Evolutionary conservation across 2,113 vertebrate species (phyloP).

Genomic region (Catagonus wagneri): DNA sequence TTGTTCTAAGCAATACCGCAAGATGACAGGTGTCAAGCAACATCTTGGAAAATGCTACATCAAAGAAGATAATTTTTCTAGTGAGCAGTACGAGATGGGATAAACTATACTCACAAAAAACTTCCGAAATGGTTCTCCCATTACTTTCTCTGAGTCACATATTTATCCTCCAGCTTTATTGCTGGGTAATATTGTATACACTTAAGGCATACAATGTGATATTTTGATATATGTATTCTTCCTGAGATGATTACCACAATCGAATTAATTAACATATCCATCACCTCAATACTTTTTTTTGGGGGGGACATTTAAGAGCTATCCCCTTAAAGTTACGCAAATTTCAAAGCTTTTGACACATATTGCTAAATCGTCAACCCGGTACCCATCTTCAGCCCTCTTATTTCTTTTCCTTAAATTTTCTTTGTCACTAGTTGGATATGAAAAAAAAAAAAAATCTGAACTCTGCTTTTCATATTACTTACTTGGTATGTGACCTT

Average conservation of each 20-base stretch:
- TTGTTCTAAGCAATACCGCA: not conserved
- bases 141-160: not conserved
- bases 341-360: not conserved
- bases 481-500: not conserved
- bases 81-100: not conserved
- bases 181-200: not conserved
- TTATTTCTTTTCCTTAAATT: not conserved
- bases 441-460: slow-evolving; percentile 3
- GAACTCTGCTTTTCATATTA: not conserved
- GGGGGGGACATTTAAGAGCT: not conserved
- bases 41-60: not conserved
- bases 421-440: not conserved
- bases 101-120: not conserved
- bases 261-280: not conserved
- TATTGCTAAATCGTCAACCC: not conserved
- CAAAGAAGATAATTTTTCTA: not conserved
- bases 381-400: not conserved
- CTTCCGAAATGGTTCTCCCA: not conserved
- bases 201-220: not conserved
- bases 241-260: not conserved
- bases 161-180: not conserved
- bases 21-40: not conserved
- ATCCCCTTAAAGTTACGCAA: not conserved
- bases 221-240: not conserved
- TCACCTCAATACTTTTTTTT: not conserved